Evolutionary conservation across 1,140 invertebrate species (phyloP).

Genomic region (Andricus grossulariae): DNA sequence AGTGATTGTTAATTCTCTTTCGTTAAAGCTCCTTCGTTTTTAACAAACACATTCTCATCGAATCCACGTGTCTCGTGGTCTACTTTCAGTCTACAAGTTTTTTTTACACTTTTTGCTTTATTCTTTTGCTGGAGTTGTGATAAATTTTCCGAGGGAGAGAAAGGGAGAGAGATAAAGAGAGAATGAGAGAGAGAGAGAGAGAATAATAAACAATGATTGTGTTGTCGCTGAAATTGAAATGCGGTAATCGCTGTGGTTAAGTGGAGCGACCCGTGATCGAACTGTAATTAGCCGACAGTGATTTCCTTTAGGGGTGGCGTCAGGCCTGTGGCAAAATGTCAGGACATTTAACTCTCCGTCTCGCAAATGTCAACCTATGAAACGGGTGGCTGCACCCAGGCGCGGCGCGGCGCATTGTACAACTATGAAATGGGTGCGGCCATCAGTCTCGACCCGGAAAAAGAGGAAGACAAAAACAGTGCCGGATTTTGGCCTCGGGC

Average conservation of each 20-base stretch:
- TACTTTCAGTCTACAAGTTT: too few relatives aligned
- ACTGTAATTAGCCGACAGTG: constrained; percentile 39
- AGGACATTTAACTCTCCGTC: constrained; percentile 28
- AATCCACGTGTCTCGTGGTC: too few relatives aligned
- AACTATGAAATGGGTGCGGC: constrained; percentile 16
- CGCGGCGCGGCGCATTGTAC: constrained; percentile 5
- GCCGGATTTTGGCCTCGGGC: too few relatives aligned
- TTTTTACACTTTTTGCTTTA: too few relatives aligned
- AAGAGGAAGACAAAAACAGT: not conserved
- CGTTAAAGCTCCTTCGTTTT: too few relatives aligned
- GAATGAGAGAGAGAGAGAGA: not conserved
- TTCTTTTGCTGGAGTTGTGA: too few relatives aligned
- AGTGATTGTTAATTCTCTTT: too few relatives aligned
- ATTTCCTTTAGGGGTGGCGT: constrained; percentile 27
- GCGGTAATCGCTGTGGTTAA: constrained; percentile 43
- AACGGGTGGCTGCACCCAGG: constrained; percentile 30
- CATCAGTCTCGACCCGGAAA: not conserved
- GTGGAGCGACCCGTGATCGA: constrained; percentile 37
- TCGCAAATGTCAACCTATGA: constrained; percentile 36
- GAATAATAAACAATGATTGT: not conserved
- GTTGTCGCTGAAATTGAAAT: not conserved
- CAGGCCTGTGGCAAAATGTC: constrained; percentile 33
- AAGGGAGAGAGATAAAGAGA: too few relatives aligned
- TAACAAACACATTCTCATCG: too few relatives aligned
- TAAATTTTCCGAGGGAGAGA: too few relatives aligned